Base-by-base conservation (phyloP, 2,113 vertebrate genomes). In the Callipepla squamata region DNA sequence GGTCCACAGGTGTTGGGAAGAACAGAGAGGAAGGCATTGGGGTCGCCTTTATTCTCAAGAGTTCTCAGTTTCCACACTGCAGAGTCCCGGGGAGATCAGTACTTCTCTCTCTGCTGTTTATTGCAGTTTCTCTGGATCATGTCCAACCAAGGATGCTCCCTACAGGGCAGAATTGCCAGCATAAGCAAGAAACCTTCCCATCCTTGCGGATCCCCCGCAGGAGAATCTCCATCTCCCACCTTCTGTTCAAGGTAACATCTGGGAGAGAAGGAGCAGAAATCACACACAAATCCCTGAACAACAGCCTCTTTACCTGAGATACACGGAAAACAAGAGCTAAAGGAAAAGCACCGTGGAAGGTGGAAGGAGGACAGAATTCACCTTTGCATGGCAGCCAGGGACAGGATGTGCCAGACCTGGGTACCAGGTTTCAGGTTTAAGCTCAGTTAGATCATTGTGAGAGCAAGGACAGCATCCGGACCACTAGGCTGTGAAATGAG, bases 351-450 rank as follows among this genome's bases (percentile, higher is more conserved):
- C 21, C 32, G 20, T 44, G 50, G 34, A 66, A 55, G 47, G 44
- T 23, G 34, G 44, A 50, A 48, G 53, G 26, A 58, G 47, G 67
- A 44, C 44, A 62, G 42, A 50, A 55, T 42, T 45, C 36, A 19
- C 23, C 58, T 73, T 38, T 57, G 67, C 34, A 65, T 51, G 20
- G 45, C 47, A 69, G 19, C 58, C 20, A 50, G 28, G 42, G 23
- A 69, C 30, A 53, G 30, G 61, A 57, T 26, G 48, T 45, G 55
- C 42, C 65, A 63, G 34, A 32, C 15, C 45, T 20, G n/a, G 47
- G 23, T 12, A 89, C 63, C 63, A 28, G 59, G 59, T 73, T 91
- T 78, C 87, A 65, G 87, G 92, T 85, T 58, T 72, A 92, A 79
- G 70, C 47, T 44, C 36, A 67, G 36, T 61, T 59, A 65, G 85